Base-by-base conservation (phyloP, 2,888 invertebrate species). In the Oligia fasciuncula region DNA sequence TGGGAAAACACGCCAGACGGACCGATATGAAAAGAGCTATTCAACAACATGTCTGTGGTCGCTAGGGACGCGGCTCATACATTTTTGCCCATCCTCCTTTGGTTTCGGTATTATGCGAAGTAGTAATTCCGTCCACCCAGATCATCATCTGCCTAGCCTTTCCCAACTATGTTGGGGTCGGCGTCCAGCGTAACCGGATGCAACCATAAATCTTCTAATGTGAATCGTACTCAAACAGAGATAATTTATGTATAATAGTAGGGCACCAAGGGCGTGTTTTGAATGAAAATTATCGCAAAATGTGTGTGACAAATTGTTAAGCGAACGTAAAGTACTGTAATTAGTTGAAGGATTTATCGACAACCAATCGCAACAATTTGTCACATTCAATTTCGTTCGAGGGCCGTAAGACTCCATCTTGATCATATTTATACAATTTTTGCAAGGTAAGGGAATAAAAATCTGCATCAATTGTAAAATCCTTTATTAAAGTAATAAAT, bases 401-500 rank as follows among this genome's bases (percentile, higher is more conserved):
- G 17, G 29, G 60, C n/a, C 13, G 29, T 29, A 14, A 60, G 11
- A 17, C 8, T 57, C 19, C 19, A 51, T 71, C 19, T 46, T 9
- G 1, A 69, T 40, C 23, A 1, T 43, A 17, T 57, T 60, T 6
- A 51, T 43, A 29, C 2, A 46, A 70, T 70, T 46, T 46, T 60
- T 29, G n/a, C 11, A 67, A 62, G 6, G 9, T 13, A 63, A 46
- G 13, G 9, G 49, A 87, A 80, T 83, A 85, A 90, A 80, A 84
- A 63, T 73, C n/a, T 4, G 13, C 23, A 57, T 80, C 66, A 74
- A 86, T 92, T 93, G 94, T 93, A 96, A 95, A 96, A 95, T 95
- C 92, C 93, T 96, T 96, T 96, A 96, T 95, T 96, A 96, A 95
- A 95, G 94, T 95, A 95, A 96, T 96, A 96, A 96, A 96, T 96